Evolutionary conservation across 2,113 vertebrate species (phyloP), one percentile per base, ranked within the genome.

Genomic region (Forbesichthys papilliferus): DNA sequence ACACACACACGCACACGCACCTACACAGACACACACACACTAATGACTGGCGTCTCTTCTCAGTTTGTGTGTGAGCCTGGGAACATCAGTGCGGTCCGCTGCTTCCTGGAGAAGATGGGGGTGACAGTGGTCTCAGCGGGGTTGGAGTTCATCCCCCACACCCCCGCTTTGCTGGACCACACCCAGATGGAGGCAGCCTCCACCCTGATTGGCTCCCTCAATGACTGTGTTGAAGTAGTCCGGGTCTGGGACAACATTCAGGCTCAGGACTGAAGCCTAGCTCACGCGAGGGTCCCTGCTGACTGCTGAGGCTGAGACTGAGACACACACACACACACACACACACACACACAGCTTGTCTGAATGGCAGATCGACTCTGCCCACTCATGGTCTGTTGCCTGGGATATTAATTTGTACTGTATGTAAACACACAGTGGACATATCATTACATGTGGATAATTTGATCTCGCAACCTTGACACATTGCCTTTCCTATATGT

Each of bases 211-310:
- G 91, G 93, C 56, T 87, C 83, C 7, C 90, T 97, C 3, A 81
- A 52, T 59, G 85, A 91, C 79, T 71, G 66, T 3, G 74, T 88
- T 1, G 94, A 96, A 0, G 94, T 96, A 47, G 84, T 96, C 10
- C 84, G 89, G 6, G 90, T 97, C 42, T 96, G 94, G 84, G 94
- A 96, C 86, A 97, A 96, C 79, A 94, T 97, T 66, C 87, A 93
- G 67, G 74, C 70, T 4, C 62, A 76, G 69, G 82, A 84, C 58
- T 33, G 13, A 7, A 9, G 12, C 52, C 47, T 59, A 64, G 77
- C 59, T 48, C 20, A 59, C 5, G 11, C 20, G 42, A 60, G 61
- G 1, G 75, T 48, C 49, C 5, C 49, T 11, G 5, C 49, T 52
- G 49, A 12, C 3, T 14, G 49, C 11, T 14, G 10, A 7, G 11